These are phyloP conservation scores for Mylabris phalerata DNA, from an alignment of 1,140 invertebrate genomes.

Conservation along the genomic window DNA sequence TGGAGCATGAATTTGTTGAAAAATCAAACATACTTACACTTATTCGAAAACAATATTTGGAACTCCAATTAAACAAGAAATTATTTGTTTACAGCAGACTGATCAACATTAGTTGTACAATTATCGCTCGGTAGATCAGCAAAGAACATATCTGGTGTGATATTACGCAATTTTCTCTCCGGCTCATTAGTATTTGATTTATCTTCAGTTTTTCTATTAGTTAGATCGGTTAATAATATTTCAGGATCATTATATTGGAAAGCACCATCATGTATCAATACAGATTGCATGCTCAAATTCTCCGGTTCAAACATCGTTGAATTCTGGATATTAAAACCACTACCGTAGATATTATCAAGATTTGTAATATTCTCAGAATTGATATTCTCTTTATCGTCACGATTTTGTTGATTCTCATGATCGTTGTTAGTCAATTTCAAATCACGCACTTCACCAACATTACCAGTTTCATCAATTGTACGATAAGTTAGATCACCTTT, in stretches of 20 bases:
- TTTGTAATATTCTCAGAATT: background rate
- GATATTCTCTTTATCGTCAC: background rate
- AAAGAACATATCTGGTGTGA: slow-evolving; percentile 11
- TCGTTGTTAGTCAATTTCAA: slow-evolving; percentile 41
- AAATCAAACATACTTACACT: background rate
- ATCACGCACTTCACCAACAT: slow-evolving; percentile 32
- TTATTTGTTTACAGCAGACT: background rate
- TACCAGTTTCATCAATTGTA: slow-evolving; percentile 35
- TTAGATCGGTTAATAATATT: background rate
- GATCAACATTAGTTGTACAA: background rate
- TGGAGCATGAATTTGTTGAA: slow-evolving; percentile 7
- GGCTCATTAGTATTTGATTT: background rate
- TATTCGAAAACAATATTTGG: too few species aligned
- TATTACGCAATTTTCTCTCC: background rate
- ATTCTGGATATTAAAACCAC: slow-evolving; percentile 7
- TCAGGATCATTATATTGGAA: too few species aligned
- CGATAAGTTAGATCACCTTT: slow-evolving; percentile 31
- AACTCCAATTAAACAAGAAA: background rate
- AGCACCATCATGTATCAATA: background rate
- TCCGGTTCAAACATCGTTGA: slow-evolving; percentile 5
- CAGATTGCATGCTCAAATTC: slow-evolving; percentile 9
- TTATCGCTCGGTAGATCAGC: slow-evolving; percentile 1
- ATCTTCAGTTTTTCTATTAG: background rate
- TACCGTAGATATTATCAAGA: slow-evolving; percentile 1
- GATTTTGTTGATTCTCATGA: background rate